These are phyloP conservation scores for Myathropa florea DNA, from an alignment of 2,888 invertebrate genomes.

Conservation along the genomic window DNA sequence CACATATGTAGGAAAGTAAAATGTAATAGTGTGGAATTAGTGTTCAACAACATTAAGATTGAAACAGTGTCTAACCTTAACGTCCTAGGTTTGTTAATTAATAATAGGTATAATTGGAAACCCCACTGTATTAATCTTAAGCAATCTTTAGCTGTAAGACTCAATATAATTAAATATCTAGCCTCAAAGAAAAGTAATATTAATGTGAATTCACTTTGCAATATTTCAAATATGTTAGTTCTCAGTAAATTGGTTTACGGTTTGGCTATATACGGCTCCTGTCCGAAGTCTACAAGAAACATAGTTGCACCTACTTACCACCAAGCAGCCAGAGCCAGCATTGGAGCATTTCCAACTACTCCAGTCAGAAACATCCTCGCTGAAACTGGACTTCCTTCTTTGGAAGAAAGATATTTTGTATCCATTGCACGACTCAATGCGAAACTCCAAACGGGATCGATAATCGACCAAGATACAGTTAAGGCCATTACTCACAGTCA, in stretches of 20 bases:
- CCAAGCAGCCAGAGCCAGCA: neutral
- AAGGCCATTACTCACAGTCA: neutral
- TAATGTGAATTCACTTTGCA: constrained; percentile 1
- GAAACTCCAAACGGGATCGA: neutral
- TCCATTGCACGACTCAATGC: neutral
- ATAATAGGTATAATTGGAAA: neutral
- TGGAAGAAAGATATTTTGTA: neutral
- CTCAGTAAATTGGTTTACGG: neutral
- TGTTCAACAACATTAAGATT: too few species aligned
- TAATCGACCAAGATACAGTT: neutral
- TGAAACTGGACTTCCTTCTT: neutral
- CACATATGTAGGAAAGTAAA: too few species aligned
- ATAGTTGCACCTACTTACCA: neutral
- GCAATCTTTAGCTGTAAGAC: constrained; percentile 10
- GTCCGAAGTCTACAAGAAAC: neutral
- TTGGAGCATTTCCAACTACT: neutral
- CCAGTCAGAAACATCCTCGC: neutral
- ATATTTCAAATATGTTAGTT: neutral
- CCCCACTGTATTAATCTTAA: constrained; percentile 9
- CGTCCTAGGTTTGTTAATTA: too few species aligned
- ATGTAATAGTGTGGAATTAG: too few species aligned
- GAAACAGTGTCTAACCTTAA: too few species aligned
- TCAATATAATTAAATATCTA: constrained; percentile 3
- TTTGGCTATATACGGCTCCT: neutral
- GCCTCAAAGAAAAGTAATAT: neutral